Conservation (phyloP, 2,113 vertebrate species). For the Lophochroa leadbeateri region DNA sequence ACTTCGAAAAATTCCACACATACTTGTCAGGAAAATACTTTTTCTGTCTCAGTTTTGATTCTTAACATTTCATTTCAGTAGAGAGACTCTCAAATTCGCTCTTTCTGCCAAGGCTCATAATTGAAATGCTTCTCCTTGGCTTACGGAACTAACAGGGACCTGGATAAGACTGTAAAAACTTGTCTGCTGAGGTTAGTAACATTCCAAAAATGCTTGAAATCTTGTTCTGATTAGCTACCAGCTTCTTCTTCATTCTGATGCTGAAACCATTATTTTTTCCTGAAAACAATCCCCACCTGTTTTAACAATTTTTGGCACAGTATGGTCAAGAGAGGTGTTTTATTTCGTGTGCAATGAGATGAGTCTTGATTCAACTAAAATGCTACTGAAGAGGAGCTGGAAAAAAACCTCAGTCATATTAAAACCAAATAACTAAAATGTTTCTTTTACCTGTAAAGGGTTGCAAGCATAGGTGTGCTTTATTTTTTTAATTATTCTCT, state of each 20-base stretch:
- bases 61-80: slow-evolving; percentile 1
- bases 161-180: not conserved
- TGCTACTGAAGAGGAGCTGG: not conserved
- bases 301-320: slow-evolving; percentile 13
- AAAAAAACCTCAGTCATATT: not conserved
- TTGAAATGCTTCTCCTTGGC: slow-evolving; percentile 11
- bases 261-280: not conserved
- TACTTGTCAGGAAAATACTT: not conserved
- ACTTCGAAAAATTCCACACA: not conserved
- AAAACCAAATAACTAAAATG: not conserved
- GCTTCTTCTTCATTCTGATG: not conserved
- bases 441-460: not conserved
- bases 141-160: not conserved
- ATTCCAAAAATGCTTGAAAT: slow-evolving; percentile 39
- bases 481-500: not conserved
- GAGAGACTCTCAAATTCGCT: not conserved
- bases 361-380: not conserved
- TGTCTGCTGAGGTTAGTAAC: not conserved
- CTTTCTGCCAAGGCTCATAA: not conserved
- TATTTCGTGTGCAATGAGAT: not conserved
- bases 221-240: slow-evolving; percentile 11
- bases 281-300: slow-evolving; percentile 10
- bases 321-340: slow-evolving; percentile 25
- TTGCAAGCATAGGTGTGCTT: not conserved
- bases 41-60: slow-evolving; percentile 16